These are phyloP conservation scores for Philypnodon macrostomus DNA, from an alignment of 2,797 vertebrate genomes.

Conservation along the genomic window DNA sequence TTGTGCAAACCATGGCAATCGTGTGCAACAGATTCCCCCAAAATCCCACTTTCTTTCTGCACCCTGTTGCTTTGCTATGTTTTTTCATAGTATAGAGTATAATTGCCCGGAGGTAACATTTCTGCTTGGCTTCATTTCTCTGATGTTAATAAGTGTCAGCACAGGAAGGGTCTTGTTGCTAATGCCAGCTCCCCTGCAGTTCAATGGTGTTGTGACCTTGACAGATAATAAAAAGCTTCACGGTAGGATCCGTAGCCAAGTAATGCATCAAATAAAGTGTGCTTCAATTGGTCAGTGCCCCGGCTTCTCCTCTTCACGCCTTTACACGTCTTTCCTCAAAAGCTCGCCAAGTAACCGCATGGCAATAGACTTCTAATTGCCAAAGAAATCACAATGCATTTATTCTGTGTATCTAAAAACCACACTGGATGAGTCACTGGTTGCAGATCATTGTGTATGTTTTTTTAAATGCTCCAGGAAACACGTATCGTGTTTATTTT, in stretches of 20 bases:
- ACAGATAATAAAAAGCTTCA: slow-evolving; percentile 61
- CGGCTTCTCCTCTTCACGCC: slow-evolving; percentile 13
- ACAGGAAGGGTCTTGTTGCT: slow-evolving; percentile 36
- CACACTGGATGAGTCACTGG: slow-evolving; percentile 1
- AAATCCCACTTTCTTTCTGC: background rate
- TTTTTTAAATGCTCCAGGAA: background rate
- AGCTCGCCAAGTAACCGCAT: slow-evolving; percentile 17
- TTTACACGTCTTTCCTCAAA: slow-evolving; percentile 28
- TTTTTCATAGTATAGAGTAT: background rate
- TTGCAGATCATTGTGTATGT: background rate
- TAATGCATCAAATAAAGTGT: slow-evolving; percentile 56
- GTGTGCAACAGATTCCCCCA: background rate
- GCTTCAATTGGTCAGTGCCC: slow-evolving; percentile 32
- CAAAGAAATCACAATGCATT: slow-evolving; percentile 2
- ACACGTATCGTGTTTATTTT: background rate
- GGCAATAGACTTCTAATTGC: slow-evolving; percentile 8
- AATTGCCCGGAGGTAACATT: background rate
- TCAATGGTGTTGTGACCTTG: slow-evolving; percentile 44
- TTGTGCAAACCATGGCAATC: background rate
- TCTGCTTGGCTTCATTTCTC: slow-evolving; percentile 25
- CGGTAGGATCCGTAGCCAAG: slow-evolving; percentile 42
- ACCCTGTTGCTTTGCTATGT: background rate
- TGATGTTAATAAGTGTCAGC: slow-evolving; percentile 39
- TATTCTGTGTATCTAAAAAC: background rate
- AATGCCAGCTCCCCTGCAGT: slow-evolving; percentile 34